Percentiles rank a stretch among this genome's conserved stretches.
Evolutionary conservation across 2,797 vertebrate genomes (phyloP).

Genomic region (Pogoniulus pusillus): DNA sequence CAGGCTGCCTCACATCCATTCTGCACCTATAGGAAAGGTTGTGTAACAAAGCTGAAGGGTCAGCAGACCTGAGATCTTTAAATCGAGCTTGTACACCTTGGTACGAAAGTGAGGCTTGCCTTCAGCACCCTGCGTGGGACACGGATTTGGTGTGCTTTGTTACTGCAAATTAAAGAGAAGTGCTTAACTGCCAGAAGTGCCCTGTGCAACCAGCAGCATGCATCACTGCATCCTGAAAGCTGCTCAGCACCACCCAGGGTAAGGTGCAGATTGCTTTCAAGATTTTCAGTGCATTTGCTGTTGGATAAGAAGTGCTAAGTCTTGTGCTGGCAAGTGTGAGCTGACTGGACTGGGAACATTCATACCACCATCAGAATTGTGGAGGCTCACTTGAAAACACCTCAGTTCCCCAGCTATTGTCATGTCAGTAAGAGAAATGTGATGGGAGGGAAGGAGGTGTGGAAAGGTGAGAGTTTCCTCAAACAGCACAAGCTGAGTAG

Average conservation of each 20-base stretch:
- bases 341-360: neutral
- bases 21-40: neutral
- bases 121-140: neutral
- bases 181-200: neutral
- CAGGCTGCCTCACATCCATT: neutral
- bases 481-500: neutral
- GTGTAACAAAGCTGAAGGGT: neutral
- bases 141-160: neutral
- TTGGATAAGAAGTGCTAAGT: neutral
- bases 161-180: neutral
- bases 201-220: neutral
- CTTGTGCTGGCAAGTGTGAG: neutral
- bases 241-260: neutral
- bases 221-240: neutral
- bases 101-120: neutral
- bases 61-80: neutral
- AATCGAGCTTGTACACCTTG: neutral
- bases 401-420: neutral
- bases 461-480: neutral
- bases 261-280: neutral
- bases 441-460: neutral
- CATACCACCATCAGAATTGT: neutral
- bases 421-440: neutral
- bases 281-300: neutral
- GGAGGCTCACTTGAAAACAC: neutral